Conservation (phyloP, 1,140 invertebrate species). For the Trichonephila clavipes region DNA sequence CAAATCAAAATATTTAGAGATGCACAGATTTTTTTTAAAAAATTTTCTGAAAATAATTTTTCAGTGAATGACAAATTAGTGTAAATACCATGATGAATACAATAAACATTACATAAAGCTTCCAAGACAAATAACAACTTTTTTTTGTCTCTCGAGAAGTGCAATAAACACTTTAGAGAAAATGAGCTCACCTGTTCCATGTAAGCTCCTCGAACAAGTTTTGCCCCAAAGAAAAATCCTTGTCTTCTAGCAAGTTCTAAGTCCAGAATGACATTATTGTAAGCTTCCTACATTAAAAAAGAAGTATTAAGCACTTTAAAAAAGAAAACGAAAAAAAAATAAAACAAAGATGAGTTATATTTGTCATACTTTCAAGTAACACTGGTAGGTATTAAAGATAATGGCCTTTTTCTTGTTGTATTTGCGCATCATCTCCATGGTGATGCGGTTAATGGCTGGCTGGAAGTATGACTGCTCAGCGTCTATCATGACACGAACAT, state of each 20-base stretch:
- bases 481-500: conserved; percentile 99
- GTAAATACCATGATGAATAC: too few species aligned
- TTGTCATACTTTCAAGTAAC: conserved; percentile 88
- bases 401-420: conserved; percentile 93
- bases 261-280: conserved; percentile 93
- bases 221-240: conserved; percentile 98
- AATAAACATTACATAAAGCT: too few species aligned
- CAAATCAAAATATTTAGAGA: too few species aligned
- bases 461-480: conserved; percentile 99
- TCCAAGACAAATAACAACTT: too few species aligned
- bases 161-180: too few species aligned
- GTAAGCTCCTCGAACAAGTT: conserved; percentile 98
- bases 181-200: conserved; percentile 90
- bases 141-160: too few species aligned
- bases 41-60: too few species aligned
- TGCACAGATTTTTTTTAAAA: too few species aligned
- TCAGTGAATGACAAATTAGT: too few species aligned
- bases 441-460: conserved; percentile 97
- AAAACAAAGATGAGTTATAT: neutral
- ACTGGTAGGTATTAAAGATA: conserved; percentile 99
- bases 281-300: conserved; percentile 86
- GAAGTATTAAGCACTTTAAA: neutral
- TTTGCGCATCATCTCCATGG: conserved; percentile 98
- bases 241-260: conserved; percentile 96
- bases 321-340: neutral